A percentile compares a stretch with the other conserved stretches of the same genome.
Conservation (phyloP, 2,888 invertebrate genomes). For the Aromia moschata region DNA sequence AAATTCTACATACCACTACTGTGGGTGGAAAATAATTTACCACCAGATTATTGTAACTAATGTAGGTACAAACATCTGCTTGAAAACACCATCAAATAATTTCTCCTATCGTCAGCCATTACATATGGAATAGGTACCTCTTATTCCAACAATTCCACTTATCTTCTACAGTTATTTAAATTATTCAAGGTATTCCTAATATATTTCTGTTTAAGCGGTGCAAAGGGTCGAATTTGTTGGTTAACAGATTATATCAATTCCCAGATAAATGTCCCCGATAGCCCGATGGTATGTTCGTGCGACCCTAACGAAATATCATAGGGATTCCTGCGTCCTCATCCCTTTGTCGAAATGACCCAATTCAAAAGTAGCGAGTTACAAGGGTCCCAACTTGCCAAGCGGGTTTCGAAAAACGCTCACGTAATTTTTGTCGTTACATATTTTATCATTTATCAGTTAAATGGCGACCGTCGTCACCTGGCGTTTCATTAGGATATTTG, state of each 20-base stretch:
- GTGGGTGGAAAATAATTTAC: no score
- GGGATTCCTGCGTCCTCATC: constrained; percentile 19
- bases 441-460: constrained; percentile 16
- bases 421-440: constrained; percentile 18
- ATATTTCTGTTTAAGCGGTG: constrained; percentile 10
- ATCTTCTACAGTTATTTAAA: background rate
- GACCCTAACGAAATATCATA: constrained; percentile 4
- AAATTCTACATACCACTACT: no score
- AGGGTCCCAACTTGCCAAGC: constrained; percentile 19
- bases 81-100: background rate
- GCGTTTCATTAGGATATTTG: background rate
- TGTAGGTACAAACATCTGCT: no score
- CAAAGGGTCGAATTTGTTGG: background rate
- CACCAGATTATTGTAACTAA: no score
- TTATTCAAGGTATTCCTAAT: constrained; percentile 11
- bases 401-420: constrained; percentile 9
- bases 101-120: background rate
- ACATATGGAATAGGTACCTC: background rate
- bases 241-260: constrained; percentile 19
- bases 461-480: background rate
- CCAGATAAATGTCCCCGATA: constrained; percentile 25
- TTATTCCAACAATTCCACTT: background rate
- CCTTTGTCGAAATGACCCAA: constrained; percentile 16
- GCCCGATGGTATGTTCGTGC: constrained; percentile 5
- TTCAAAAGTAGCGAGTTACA: constrained; percentile 22